phyloP scores from a whole-genome alignment of 2,113 vertebrate species.

The Alces alces region DNA sequence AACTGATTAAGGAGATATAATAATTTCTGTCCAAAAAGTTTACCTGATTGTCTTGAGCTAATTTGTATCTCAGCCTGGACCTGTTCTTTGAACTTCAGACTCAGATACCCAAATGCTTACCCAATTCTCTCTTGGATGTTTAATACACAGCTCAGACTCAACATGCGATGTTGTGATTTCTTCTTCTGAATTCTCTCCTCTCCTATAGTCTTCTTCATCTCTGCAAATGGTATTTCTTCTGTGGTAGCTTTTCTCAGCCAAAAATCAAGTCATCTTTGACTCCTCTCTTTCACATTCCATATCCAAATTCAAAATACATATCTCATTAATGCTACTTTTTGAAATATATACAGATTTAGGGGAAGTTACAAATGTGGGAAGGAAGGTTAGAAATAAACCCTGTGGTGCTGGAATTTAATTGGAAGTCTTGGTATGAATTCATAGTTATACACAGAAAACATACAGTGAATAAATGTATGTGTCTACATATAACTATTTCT shows the following conservation, averaged over 20 bases:
- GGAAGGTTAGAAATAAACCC: not conserved
- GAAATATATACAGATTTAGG: not conserved
- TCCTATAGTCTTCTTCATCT: not conserved
- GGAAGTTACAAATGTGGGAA: not conserved
- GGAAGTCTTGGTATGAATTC: not conserved
- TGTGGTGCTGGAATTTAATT: not conserved
- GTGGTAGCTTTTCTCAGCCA: not conserved
- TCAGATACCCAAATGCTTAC: not conserved
- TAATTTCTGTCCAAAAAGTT: not conserved
- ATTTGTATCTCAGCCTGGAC: not conserved
- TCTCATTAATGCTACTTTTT: not conserved
- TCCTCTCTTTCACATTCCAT: not conserved
- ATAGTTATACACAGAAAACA: not conserved
- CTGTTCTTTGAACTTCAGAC: not conserved
- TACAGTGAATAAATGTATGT: not conserved
- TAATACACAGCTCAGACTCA: not conserved
- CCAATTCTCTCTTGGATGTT: not conserved
- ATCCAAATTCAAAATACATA: not conserved
- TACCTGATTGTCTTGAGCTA: not conserved
- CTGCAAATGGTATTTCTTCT: not conserved
- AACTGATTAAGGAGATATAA: slow-evolving; percentile 4
- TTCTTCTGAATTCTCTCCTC: not conserved
- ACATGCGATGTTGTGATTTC: not conserved
- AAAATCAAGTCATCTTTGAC: not conserved
- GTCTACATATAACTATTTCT: not conserved